These are phyloP conservation scores for Sebastolobus alascanus DNA, from an alignment of 2,797 vertebrate species.

Conservation along the genomic window DNA sequence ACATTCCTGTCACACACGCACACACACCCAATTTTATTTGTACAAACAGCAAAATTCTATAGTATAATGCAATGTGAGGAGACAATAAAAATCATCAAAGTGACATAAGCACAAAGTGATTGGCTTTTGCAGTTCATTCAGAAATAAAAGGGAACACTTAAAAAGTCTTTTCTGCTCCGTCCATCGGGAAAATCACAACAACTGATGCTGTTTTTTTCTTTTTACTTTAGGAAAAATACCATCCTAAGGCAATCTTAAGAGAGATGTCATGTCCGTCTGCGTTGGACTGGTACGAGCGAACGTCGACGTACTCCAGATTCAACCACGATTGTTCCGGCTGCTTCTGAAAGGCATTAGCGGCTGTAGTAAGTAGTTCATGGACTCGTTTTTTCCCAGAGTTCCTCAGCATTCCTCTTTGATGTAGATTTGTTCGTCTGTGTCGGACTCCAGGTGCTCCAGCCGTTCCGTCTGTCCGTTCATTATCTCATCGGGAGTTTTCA, in stretches of 20 bases:
- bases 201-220: conserved; percentile 16
- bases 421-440: conserved; percentile 95
- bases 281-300: conserved; percentile 22
- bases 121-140: conserved; percentile 72
- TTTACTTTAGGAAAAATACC: conserved; percentile 39
- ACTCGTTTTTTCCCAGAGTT: conserved; percentile 53
- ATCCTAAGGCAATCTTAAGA: conserved; percentile 61
- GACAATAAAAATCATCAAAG: conserved; percentile 59
- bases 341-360: conserved; percentile 78
- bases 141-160: conserved; percentile 52
- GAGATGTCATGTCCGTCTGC: conserved; percentile 27
- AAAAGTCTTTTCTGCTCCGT: conserved; percentile 40
- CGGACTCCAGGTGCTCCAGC: conserved; percentile 96
- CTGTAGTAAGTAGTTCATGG: conserved; percentile 71
- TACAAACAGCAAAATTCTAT: conserved; percentile 69
- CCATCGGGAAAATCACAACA: conserved; percentile 47
- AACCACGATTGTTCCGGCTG: conserved; percentile 66
- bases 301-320: conserved; percentile 34
- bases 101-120: conserved; percentile 76
- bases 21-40: conserved; percentile 52
- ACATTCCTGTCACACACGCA: conserved; percentile 59
- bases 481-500: conserved; percentile 99
- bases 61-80: conserved; percentile 69
- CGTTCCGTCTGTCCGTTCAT: conserved; percentile 97
- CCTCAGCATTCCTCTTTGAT: conserved; percentile 96